Evolutionary conservation across 2,888 invertebrate genomes (phyloP), one percentile per base, ranked within the genome.

Genomic region (Xestia rhomboidea): DNA sequence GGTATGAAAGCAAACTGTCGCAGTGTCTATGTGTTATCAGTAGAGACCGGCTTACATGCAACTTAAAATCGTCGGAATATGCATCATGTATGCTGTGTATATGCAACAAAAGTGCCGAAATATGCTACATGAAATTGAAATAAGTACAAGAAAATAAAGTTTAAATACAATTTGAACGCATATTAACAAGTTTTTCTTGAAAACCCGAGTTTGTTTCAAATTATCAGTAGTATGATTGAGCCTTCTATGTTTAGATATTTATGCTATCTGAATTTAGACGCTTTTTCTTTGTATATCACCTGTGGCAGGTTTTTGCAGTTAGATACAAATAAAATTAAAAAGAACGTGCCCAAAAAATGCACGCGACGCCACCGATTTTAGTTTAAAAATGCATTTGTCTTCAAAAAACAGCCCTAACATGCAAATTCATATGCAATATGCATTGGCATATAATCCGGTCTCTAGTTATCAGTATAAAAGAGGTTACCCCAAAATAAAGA

Each of bases 1-100:
- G 30, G 44, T 18, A 54, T 1, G 24, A 74, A 46, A 30, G 62
- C 67, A 84, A 70, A 79, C 44, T 68, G 79, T 73, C 70, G 73
- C 68, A 71, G 41, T 51, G 64, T 44, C 63, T 83, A 2, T 51
- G 69, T 64, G 41, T 4, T 57, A 51, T 57, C 15, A 68, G 34
- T 44, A 6, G 41, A 41, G 15, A 34, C 62, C 5, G 34, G 21
- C 1, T 62, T 34, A 62, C 0, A 62, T 62, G 34, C 10, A 34
- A 34, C 34, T 21, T 21, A 34, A 62, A 62, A 34, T 21, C 34
- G 21, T 34, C 21, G 21, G 10, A 62, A 62, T 62, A 62, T 34
- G 30, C 30, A 62, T 30, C 18, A 34, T 11, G 21, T 21, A 30
- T 60, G 15, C 27, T 46, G 5, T 18, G 0, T 18, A 18, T 46